Base-by-base conservation (phyloP, 1,140 invertebrate species). In the Apolygus lucorum region DNA sequence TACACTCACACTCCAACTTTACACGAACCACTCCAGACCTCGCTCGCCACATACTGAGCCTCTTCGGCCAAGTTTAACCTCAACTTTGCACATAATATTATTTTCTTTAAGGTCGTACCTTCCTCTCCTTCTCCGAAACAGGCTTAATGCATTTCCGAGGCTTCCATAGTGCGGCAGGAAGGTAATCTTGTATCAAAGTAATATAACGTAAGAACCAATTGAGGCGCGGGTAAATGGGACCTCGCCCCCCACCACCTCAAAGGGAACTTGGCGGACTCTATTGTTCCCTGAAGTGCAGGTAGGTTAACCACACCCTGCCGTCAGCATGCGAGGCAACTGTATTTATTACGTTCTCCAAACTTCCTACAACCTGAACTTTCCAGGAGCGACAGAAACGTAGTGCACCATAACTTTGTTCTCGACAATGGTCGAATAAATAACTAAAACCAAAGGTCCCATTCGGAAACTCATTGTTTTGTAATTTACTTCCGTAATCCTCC, bases 51-150 rank as follows among this genome's bases (percentile, higher is more conserved):
- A n/a, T n/a, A n/a, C n/a, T n/a, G n/a, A n/a, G n/a, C n/a, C n/a
- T n/a, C n/a, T n/a, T n/a, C n/a, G n/a, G n/a, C n/a, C n/a, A n/a
- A n/a, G n/a, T 59, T 59, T 13, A 24, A 4, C 22, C 4, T 11
- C 54, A 59, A 59, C 11, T 59, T 59, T 21, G 54, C 54, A 59
- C 54, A 59, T 59, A 59, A 59, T 59, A 59, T 59, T 59, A 59
- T 59, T 59, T 59, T 59, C 54, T 59, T 24, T 8, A 21, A 59
- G 54, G 22, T n/a, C n/a, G n/a, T n/a, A 21, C 54, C 54, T 24
- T 59, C 22, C 54, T 11, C 2, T n/a, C n/a, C n/a, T n/a, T 17
- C 54, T 4, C 22, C 11, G 13, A 22, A 21, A 59, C 54, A 17
- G 54, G 22, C 8, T 59, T 59, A 59, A 59, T 59, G 54, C 54